Conservation (phyloP, 2,797 vertebrate species). For the Masticophis lateralis region DNA sequence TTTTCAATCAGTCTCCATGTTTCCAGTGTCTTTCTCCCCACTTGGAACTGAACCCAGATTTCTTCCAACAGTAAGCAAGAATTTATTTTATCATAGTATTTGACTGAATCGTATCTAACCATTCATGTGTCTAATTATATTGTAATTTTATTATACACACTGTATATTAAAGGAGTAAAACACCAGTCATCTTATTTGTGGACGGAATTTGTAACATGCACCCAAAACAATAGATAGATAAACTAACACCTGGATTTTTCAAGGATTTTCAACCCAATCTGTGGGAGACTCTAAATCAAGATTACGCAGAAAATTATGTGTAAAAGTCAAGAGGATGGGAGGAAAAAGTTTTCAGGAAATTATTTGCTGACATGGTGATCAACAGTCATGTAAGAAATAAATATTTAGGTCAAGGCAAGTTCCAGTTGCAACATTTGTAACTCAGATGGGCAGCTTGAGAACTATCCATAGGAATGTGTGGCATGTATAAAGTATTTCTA, state of each 20-base stretch:
- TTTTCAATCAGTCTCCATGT: too few species aligned
- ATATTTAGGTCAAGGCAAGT: constrained; percentile 13
- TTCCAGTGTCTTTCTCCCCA: too few species aligned
- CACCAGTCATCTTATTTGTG: constrained; percentile 30
- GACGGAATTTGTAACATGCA: constrained; percentile 30
- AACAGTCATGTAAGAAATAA: constrained; percentile 4
- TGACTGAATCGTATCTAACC: constrained; percentile 65
- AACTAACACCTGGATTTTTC: constrained; percentile 4
- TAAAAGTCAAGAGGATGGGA: background rate
- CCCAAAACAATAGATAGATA: constrained; percentile 45
- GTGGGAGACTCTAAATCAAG: background rate
- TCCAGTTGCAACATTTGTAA: constrained; percentile 16
- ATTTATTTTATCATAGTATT: constrained; percentile 68
- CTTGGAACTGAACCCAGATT: too few species aligned
- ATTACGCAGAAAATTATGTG: background rate
- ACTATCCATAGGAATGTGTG: background rate
- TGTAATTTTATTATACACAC: constrained; percentile 59
- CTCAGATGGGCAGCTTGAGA: background rate
- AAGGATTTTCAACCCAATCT: background rate
- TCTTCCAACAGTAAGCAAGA: constrained; percentile 40
- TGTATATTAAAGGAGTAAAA: constrained; percentile 60
- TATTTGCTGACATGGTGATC: background rate
- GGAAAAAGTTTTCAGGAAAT: background rate
- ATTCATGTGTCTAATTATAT: constrained; percentile 65
- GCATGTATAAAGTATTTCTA: background rate